A percentile compares a stretch with the other conserved stretches of the same genome.
Evolutionary conservation across 2,113 vertebrate species (phyloP).

Genomic region (Nyctereutes procyonoides): DNA sequence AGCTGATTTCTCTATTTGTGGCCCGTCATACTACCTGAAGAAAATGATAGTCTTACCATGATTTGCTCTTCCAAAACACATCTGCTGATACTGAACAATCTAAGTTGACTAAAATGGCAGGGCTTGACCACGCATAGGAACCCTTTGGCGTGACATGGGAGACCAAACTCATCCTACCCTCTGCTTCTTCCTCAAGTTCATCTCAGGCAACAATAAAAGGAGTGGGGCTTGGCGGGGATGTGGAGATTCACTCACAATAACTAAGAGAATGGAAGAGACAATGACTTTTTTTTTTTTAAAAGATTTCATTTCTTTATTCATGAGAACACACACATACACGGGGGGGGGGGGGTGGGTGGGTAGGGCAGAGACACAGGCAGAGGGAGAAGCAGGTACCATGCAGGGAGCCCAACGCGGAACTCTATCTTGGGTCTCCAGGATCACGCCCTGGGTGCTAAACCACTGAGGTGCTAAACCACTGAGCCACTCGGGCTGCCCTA

Average conservation of each 20-base stretch:
- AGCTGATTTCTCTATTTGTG: not conserved
- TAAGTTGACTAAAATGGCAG: not conserved
- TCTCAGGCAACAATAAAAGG: slow-evolving; percentile 2
- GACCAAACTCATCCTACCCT: not conserved
- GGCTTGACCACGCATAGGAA: not conserved
- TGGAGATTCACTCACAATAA: not conserved
- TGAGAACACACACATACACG: no score
- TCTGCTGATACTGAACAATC: not conserved
- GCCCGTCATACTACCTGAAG: not conserved
- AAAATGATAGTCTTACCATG: not conserved
- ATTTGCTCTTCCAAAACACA: not conserved
- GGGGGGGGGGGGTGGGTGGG: no score
- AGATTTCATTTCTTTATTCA: no score
- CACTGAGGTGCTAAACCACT: no score
- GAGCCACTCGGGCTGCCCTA: no score
- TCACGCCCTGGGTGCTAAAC: no score
- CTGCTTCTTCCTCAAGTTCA: not conserved
- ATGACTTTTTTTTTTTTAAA: no score
- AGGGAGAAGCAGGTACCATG: no score
- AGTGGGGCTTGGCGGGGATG: not conserved
- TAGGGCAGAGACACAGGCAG: no score
- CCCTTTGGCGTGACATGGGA: not conserved
- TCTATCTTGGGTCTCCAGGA: no score
- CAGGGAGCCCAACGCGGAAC: no score
- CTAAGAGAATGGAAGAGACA: not conserved